Conservation (phyloP, 2,797 vertebrate species). For the Molothrus ater region DNA sequence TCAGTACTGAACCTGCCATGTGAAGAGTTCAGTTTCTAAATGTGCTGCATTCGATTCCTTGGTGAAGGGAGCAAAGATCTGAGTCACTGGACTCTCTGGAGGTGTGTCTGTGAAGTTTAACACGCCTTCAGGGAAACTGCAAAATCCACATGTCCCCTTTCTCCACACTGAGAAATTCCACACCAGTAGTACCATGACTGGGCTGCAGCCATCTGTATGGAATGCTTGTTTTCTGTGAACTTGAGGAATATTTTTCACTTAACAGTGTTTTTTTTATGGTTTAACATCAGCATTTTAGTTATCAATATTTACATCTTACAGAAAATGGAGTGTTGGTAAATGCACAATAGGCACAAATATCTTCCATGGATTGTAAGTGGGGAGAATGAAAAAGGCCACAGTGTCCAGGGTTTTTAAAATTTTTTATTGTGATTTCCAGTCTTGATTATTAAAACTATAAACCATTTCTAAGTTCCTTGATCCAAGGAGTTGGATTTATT, state of each 20-base stretch:
- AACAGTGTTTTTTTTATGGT: not conserved
- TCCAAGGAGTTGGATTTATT: not conserved
- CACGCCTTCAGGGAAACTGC: not conserved
- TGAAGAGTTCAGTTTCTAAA: not conserved
- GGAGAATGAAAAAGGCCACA: not conserved
- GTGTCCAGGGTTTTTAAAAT: not conserved
- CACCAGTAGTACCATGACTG: no score
- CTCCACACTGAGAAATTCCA: not conserved
- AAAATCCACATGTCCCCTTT: not conserved
- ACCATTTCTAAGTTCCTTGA: not conserved
- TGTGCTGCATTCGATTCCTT: not conserved
- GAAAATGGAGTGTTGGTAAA: not conserved
- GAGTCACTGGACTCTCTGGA: not conserved
- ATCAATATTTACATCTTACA: not conserved
- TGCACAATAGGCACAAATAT: not conserved
- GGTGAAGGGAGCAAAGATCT: not conserved
- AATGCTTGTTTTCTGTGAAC: not conserved
- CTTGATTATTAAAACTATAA: constrained; percentile 8
- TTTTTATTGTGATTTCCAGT: not conserved
- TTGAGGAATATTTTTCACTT: not conserved
- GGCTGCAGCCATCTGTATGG: not conserved
- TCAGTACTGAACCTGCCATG: not conserved
- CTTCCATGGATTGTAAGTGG: not conserved
- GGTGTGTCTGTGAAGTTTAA: not conserved
- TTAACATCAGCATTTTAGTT: not conserved